phyloP scores from a whole-genome alignment of 2,888 invertebrate genomes.

The Hermaeophaga mercurialis region DNA sequence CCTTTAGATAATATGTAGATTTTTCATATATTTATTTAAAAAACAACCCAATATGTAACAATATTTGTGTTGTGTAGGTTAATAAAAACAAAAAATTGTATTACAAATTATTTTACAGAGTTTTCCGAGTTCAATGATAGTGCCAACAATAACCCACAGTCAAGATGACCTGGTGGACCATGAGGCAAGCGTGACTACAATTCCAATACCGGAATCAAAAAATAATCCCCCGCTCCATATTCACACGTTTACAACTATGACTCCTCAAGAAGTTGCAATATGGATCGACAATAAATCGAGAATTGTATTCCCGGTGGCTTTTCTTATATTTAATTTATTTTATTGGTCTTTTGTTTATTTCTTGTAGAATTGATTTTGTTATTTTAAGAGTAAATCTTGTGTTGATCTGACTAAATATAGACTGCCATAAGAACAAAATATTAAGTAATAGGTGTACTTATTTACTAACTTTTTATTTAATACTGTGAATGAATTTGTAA shows the following conservation, averaged over 20 bases:
- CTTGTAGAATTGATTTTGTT: slow-evolving; percentile 35
- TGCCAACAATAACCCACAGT: slow-evolving; percentile 72
- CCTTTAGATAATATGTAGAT: too few relatives aligned
- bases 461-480: too few relatives aligned
- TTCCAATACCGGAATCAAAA: slow-evolving; percentile 42
- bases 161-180: slow-evolving; percentile 63
- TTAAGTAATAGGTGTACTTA: too few relatives aligned
- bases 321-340: slow-evolving; percentile 74
- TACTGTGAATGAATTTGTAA: too few relatives aligned
- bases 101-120: slow-evolving; percentile 40
- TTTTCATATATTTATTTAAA: too few relatives aligned
- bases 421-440: background rate
- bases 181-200: slow-evolving; percentile 44
- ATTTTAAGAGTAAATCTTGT: slow-evolving; percentile 7
- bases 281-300: slow-evolving; percentile 86
- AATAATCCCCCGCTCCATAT: slow-evolving; percentile 41
- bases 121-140: slow-evolving; percentile 64
- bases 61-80: too few relatives aligned
- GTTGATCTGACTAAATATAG: slow-evolving; percentile 13
- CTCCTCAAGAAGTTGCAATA: slow-evolving; percentile 84
- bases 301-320: slow-evolving; percentile 76
- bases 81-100: too few relatives aligned
- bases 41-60: too few relatives aligned
- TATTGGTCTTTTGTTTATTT: slow-evolving; percentile 56
- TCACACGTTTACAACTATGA: slow-evolving; percentile 77